These are phyloP conservation scores for Tineola bisselliella DNA, from an alignment of 2,888 invertebrate genomes.

Conservation along the genomic window DNA sequence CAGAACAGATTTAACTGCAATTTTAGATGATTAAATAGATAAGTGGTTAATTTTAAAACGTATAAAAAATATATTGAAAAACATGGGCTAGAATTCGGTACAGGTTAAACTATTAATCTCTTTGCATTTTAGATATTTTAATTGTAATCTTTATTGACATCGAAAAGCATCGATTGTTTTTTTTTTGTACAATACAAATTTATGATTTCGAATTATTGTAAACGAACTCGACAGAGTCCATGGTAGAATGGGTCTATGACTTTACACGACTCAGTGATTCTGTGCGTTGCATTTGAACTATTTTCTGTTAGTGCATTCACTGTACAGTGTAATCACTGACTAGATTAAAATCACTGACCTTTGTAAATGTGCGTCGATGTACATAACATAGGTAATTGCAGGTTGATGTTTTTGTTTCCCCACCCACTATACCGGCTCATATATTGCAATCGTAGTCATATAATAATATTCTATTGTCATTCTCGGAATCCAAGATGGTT, in stretches of 20 bases:
- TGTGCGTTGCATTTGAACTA: conserved; percentile 5
- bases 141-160: neutral
- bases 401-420: neutral
- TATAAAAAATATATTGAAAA: neutral
- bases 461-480: neutral
- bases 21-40: neutral
- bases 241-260: neutral
- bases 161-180: too few relatives aligned
- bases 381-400: neutral
- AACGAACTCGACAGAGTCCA: neutral
- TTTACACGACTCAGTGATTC: conserved; percentile 2
- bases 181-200: neutral
- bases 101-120: neutral
- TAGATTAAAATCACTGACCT: conserved; percentile 7
- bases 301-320: conserved; percentile 5
- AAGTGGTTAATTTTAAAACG: neutral
- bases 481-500: too few relatives aligned
- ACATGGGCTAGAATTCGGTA: neutral
- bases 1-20: neutral
- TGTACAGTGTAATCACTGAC: conserved; percentile 4
- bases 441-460: too few relatives aligned
- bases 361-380: conserved; percentile 1
- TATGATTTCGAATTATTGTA: neutral
- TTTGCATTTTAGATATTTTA: neutral
- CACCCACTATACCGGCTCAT: too few relatives aligned